Base-by-base conservation (phyloP, 2,797 vertebrate genomes). In the Loriculus beryllinus region DNA sequence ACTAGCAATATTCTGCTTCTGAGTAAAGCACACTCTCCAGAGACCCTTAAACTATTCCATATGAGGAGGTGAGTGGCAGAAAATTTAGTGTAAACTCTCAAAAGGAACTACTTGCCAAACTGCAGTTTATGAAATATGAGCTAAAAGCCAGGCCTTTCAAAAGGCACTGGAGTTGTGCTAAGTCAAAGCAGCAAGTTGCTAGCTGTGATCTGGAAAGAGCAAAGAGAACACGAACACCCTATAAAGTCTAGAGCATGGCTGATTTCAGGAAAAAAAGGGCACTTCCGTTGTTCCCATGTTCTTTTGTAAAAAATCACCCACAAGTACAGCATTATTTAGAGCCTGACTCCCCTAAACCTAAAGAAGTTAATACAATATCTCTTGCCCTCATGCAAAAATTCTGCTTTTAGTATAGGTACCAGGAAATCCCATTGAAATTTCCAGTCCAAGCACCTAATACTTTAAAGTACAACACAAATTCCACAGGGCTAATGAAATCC, bases 31-130 rank as follows among this genome's bases (percentile, higher is more conserved):
- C 76, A 84, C 89, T 92, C 56, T 92, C 96, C 92, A 79, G 89
- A 95, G 85, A 93, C 56, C 92, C 90, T 95, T 96, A 94, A 97
- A 93, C 29, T 33, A 95, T 97, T 96, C 97, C 97, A 97, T 93
- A 96, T 94, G 97, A 96, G 70, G 95, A 92, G 51, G 51, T 86
- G 95, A 97, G 95, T 94, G 96, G 93, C 95, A 96, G 96, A 96
- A 92, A 95, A 93, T 95, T 94, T 96, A 96, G 97, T 86, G 93
- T 95, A 96, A 97, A 89, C 91, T 97, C 97, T 96, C 95, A 95
- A 97, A 97, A 96, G 92, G 90, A 96, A 90, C 96, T 96, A 86
- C 92, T 96, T 95, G 86, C 88, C 15, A 5, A 96, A 86, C 76
- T 88, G 91, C 83, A 80, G 87, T 93, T 96, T 79, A 92, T 90